Conservation (phyloP, 2,797 vertebrate species). For the Capromys pilorides region DNA sequence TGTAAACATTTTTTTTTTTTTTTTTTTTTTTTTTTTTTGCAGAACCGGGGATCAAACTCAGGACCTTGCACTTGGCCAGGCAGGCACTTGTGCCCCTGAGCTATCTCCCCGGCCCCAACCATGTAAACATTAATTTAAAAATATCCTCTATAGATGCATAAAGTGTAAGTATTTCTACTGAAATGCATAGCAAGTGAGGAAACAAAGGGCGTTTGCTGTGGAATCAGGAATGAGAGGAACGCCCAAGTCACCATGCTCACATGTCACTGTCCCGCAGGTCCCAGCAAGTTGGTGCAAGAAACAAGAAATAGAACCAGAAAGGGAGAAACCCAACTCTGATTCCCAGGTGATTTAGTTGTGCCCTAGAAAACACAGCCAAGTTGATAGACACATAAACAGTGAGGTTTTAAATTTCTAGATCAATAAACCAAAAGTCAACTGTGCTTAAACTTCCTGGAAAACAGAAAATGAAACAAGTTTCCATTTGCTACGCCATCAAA, state of each 20-base stretch:
- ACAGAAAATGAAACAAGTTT: slow-evolving; percentile 15
- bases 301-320: slow-evolving; percentile 31
- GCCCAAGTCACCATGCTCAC: neutral
- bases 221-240: slow-evolving; percentile 2
- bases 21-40: too few relatives aligned
- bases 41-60: too few relatives aligned
- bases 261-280: neutral
- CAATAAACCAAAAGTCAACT: neutral
- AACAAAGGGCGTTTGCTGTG: neutral
- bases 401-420: neutral
- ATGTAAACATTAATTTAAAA: neutral
- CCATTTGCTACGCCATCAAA: neutral
- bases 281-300: neutral
- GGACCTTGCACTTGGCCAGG: too few relatives aligned
- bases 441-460: neutral
- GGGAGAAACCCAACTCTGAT: slow-evolving; percentile 3
- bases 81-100: too few relatives aligned
- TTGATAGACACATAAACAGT: neutral
- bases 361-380: slow-evolving; percentile 21
- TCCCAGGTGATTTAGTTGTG: neutral
- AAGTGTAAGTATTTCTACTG: neutral
- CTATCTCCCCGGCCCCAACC: too few relatives aligned
- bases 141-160: neutral
- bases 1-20: neutral
- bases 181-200: neutral